phyloP scores from a whole-genome alignment of 2,113 vertebrate species.

The Dinomys branickii region DNA sequence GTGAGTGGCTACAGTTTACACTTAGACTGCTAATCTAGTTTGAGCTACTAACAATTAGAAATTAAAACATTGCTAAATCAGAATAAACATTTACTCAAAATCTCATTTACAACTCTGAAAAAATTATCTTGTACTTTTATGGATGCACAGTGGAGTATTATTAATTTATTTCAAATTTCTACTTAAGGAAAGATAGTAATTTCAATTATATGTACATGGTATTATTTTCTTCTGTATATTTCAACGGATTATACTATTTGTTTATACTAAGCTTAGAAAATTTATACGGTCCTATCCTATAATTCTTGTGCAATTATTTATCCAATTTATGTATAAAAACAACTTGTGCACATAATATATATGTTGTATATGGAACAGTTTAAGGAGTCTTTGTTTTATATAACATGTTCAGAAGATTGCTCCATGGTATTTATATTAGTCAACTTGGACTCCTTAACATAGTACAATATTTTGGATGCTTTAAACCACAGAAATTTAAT shows the following conservation, averaged over 20 bases:
- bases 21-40: not conserved
- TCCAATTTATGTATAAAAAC: not conserved
- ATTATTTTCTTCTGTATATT: not conserved
- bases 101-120: not conserved
- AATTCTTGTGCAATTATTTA: not conserved
- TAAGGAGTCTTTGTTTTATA: not conserved
- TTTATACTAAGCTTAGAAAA: not conserved
- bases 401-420: not conserved
- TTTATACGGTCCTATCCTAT: not conserved
- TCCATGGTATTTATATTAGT: not conserved
- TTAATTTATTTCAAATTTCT: conserved; percentile 6
- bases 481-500: not conserved
- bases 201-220: not conserved
- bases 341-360: not conserved
- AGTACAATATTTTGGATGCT: not conserved
- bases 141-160: not conserved
- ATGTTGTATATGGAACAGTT: not conserved
- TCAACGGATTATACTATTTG: not conserved
- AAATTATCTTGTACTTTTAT: conserved; percentile 22
- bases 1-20: not conserved
- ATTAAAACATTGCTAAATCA: not conserved
- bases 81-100: not conserved
- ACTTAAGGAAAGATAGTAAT: not conserved
- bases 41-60: not conserved
- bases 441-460: not conserved